Conservation (phyloP, 2,797 vertebrate genomes). For the Sebastes alutus region DNA sequence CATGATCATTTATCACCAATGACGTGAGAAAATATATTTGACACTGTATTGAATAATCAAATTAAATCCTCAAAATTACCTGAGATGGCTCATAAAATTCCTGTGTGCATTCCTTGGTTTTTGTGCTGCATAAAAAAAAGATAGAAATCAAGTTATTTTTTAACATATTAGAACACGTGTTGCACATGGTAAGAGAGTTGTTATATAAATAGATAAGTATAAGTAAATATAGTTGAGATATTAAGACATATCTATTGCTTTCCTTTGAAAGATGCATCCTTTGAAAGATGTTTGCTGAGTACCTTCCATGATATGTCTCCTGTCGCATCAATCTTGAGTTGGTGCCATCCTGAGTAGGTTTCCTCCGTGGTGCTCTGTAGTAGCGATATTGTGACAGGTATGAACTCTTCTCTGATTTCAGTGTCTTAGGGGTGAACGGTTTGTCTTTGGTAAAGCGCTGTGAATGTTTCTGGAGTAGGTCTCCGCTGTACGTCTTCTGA, state of each 20-base stretch:
- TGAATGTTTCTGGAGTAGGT: constrained; percentile 90
- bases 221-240: neutral
- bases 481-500: constrained; percentile 84
- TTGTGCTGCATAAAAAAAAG: constrained; percentile 59
- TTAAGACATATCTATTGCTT: neutral
- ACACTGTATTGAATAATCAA: neutral
- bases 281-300: neutral
- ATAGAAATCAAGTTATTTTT: neutral
- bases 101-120: constrained; percentile 39
- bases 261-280: neutral
- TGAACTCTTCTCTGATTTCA: constrained; percentile 89
- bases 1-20: neutral
- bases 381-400: constrained; percentile 89
- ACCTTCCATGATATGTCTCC: constrained; percentile 86
- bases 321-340: constrained; percentile 33
- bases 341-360: constrained; percentile 52
- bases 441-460: constrained; percentile 86
- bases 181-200: neutral
- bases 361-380: constrained; percentile 87
- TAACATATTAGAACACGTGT: neutral
- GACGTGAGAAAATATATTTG: neutral
- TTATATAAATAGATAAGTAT: too few species aligned
- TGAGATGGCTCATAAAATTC: constrained; percentile 62
- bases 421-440: constrained; percentile 92
- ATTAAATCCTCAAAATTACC: constrained; percentile 57